These are phyloP conservation scores for Drosophila borealis DNA, from an alignment of 2,888 invertebrate genomes.

Conservation along the genomic window DNA sequence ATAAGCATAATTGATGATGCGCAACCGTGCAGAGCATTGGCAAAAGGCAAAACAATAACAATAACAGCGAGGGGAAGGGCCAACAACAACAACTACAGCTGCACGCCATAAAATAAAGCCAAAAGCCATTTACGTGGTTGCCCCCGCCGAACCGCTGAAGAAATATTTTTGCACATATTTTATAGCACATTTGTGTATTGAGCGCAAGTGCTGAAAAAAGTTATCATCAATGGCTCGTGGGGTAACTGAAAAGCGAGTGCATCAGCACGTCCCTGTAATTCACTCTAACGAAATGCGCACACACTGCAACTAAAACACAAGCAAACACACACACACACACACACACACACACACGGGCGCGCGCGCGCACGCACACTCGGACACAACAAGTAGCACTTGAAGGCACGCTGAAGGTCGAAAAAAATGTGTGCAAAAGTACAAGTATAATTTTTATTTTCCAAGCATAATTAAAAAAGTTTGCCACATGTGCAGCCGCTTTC, in stretches of 20 bases:
- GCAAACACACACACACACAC: slow-evolving; percentile 9
- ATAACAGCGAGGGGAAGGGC: slow-evolving; percentile 22
- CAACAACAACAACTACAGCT: slow-evolving; percentile 20
- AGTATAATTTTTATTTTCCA: slow-evolving; percentile 56
- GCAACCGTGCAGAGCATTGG: slow-evolving; percentile 67
- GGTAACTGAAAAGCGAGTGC: slow-evolving; percentile 50
- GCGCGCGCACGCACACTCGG: slow-evolving; percentile 12
- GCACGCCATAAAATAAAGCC: slow-evolving; percentile 72
- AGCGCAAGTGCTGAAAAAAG: slow-evolving; percentile 73
- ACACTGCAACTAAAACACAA: slow-evolving; percentile 9
- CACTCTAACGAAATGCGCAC: slow-evolving; percentile 38
- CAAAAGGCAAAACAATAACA: slow-evolving; percentile 50
- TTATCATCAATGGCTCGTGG: slow-evolving; percentile 66
- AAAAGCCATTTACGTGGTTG: slow-evolving; percentile 71
- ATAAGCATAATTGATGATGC: slow-evolving; percentile 79
- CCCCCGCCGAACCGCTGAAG: slow-evolving; percentile 25
- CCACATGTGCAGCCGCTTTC: slow-evolving; percentile 34
- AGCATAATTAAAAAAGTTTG: slow-evolving; percentile 67
- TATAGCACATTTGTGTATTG: slow-evolving; percentile 80
- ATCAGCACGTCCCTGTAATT: slow-evolving; percentile 65
- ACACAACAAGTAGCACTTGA: slow-evolving; percentile 43
- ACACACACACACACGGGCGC: not conserved
- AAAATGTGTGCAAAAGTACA: slow-evolving; percentile 34
- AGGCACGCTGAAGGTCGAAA: slow-evolving; percentile 43
- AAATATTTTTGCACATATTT: slow-evolving; percentile 77